A percentile compares a stretch with the other conserved stretches of the same genome.
Conservation (phyloP, 1,140 invertebrate genomes). For the Sycophaga agraensis region DNA sequence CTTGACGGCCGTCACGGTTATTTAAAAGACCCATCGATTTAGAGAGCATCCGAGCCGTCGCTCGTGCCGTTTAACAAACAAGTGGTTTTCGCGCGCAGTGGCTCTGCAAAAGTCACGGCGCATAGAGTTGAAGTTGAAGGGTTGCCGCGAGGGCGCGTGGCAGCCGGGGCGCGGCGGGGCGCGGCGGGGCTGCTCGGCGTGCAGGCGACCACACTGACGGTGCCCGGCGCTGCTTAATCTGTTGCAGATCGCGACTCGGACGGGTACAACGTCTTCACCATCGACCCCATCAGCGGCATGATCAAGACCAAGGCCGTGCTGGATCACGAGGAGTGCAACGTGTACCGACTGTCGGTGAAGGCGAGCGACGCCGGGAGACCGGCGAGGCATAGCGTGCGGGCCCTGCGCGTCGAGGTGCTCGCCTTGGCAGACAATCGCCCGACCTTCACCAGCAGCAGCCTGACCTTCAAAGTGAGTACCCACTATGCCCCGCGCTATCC, state of each 20-base stretch:
- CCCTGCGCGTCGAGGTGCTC: slow-evolving; percentile 82
- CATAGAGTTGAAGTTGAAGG: too few relatives aligned
- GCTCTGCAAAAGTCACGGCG: too few relatives aligned
- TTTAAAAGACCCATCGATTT: too few relatives aligned
- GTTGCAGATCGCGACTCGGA: slow-evolving; percentile 72
- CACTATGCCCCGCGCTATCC: too few relatives aligned
- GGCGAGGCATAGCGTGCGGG: slow-evolving; percentile 75
- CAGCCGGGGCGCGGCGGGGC: not conserved
- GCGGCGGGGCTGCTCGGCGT: not conserved
- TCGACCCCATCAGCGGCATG: slow-evolving; percentile 82
- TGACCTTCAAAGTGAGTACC: slow-evolving; percentile 64
- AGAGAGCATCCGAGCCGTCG: too few relatives aligned
- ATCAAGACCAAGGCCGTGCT: slow-evolving; percentile 84
- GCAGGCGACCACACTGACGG: not conserved
- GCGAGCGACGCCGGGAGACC: slow-evolving; percentile 85
- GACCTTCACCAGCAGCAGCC: slow-evolving; percentile 85
- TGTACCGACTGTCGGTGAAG: slow-evolving; percentile 82
- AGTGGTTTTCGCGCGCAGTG: too few relatives aligned
- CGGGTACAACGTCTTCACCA: slow-evolving; percentile 79
- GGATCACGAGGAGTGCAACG: slow-evolving; percentile 86
- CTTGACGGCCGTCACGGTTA: too few relatives aligned
- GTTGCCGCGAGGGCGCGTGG: not conserved
- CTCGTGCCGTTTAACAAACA: too few relatives aligned
- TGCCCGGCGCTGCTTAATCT: slow-evolving; percentile 23
- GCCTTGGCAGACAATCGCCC: slow-evolving; percentile 90